Conservation (phyloP, 2,113 vertebrate species). For the Lasiurus borealis region DNA sequence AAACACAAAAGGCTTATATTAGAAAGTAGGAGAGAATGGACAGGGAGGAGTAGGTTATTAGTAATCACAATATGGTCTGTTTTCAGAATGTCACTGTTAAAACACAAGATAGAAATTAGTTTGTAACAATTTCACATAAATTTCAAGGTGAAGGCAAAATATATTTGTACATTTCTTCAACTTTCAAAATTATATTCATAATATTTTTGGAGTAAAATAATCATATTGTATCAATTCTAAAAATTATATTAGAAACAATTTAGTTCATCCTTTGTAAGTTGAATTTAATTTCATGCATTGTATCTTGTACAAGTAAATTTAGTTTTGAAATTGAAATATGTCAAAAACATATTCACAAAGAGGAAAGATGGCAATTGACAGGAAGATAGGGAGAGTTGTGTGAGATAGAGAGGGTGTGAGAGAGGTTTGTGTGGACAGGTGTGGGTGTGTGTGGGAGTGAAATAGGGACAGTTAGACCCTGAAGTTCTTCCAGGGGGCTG, state of each 20-base stretch:
- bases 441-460: no score
- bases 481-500: no score
- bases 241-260: background rate
- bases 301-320: background rate
- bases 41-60: accelerated
- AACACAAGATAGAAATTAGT: background rate
- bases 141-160: slow-evolving; percentile 1
- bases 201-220: background rate
- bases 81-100: background rate
- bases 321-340: background rate
- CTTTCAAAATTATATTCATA: background rate
- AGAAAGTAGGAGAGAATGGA: background rate
- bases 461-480: no score
- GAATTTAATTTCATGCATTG: background rate
- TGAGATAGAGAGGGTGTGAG: no score
- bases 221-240: background rate
- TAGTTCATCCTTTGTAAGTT: background rate
- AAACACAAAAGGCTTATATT: background rate
- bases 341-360: background rate
- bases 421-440: no score
- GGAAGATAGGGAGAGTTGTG: no score
- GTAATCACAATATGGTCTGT: background rate
- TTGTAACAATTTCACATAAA: background rate
- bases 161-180: background rate
- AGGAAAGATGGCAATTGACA: no score